Evolutionary conservation across 2,888 invertebrate genomes (phyloP), one percentile per base, ranked within the genome.

Genomic region (Uloborus plumipes): DNA sequence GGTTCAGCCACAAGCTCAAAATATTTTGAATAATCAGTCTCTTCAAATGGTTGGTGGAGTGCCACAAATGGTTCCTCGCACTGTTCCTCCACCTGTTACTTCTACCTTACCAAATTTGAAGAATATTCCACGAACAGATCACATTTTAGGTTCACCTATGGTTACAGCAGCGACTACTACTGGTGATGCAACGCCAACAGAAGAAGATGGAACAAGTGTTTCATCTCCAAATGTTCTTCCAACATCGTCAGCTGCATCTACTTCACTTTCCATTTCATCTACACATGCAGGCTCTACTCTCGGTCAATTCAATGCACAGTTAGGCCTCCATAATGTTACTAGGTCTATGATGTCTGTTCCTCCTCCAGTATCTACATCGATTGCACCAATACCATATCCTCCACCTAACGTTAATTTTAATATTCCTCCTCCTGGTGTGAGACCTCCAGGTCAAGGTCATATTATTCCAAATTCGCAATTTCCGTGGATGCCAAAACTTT

Each of bases 141-240:
- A 75, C 14, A 26, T 50, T 39, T 55, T 71, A n/a, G 53, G 66
- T 31, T 76, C 66, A 31, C 65, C 72, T 55, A 20, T 50, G 49
- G 64, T 70, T 26, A 47, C 74, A 26, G n/a, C 61, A 13, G n/a
- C 53, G 2, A 7, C 64, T 6, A 51, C 58, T 59, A 59, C 69
- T n/a, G 84, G 79, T 16, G 85, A 85, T 79, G 84, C 85, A 7
- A 85, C 85, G 16, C 85, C 85, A 13, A 85, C 85, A n/a, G 82
- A 85, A 47, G 85, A 85, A 80, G 84, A 84, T 22, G 84, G 84
- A 2, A 84, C 84, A 3, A 73, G 67, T 39, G 69, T 73, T 7
- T 77, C 83, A 11, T 64, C 83, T 16, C 82, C 82, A 14, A 47
- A 16, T 72, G 26, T 53, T 18, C 72, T 59, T 50, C 55, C 71